Percentiles rank a stretch among this genome's conserved stretches.
Evolutionary conservation across 2,888 invertebrate species (phyloP).

Genomic region (Caenorhabditis plicata): DNA sequence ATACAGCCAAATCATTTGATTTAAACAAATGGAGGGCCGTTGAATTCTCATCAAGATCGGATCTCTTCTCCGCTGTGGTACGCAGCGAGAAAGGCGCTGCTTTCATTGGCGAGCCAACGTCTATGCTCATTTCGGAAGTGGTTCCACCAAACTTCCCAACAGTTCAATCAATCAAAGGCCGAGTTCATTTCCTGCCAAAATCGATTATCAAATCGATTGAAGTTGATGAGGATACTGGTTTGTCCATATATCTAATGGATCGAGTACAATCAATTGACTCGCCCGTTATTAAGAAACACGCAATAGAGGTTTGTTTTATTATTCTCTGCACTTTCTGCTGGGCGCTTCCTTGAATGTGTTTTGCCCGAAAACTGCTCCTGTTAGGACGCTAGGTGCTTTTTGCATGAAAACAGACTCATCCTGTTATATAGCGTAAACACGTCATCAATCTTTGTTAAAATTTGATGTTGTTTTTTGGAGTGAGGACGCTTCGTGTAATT

Average conservation of each 20-base stretch:
- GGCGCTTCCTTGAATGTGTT: too few relatives aligned
- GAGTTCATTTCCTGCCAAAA: conserved; percentile 48
- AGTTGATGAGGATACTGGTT: conserved; percentile 45
- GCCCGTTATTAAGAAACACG: conserved; percentile 34
- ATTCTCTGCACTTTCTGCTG: too few relatives aligned
- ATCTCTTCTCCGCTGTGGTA: conserved; percentile 44
- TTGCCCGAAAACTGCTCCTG: too few relatives aligned
- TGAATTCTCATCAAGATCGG: conserved; percentile 40
- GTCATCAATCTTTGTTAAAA: too few relatives aligned
- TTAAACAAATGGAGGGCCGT: conserved; percentile 43
- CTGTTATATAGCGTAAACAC: too few relatives aligned
- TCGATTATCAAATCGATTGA: conserved; percentile 18
- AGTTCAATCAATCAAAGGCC: conserved; percentile 39
- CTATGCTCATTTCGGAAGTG: conserved; percentile 40
- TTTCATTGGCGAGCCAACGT: conserved; percentile 44
- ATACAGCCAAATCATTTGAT: background rate
- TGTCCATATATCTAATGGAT: conserved; percentile 45
- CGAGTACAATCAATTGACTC: conserved; percentile 45
- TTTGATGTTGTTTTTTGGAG: too few relatives aligned
- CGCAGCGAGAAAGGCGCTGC: conserved; percentile 46
- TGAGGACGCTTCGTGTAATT: too few relatives aligned
- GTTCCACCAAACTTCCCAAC: conserved; percentile 39
- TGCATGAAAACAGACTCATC: too few relatives aligned
- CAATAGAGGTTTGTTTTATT: conserved; percentile 39
- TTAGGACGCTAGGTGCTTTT: too few relatives aligned